Conservation (phyloP, 1,140 invertebrate genomes). For the Ericerus pela region DNA sequence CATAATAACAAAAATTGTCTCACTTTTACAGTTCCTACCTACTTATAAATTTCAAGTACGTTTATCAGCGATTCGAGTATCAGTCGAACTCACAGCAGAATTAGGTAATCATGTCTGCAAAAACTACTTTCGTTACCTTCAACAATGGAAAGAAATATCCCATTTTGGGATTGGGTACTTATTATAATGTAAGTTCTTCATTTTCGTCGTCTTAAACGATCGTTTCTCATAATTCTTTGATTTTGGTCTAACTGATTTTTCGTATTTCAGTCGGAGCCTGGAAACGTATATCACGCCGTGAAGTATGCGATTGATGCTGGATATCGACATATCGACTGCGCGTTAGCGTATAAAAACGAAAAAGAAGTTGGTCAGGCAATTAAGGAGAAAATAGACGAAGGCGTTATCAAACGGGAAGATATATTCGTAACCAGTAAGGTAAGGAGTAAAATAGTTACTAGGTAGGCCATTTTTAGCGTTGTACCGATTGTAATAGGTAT, state of each 20-base stretch:
- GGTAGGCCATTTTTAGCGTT: not conserved
- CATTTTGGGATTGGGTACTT: constrained; percentile 19
- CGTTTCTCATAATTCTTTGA: too few species aligned
- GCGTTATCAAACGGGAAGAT: constrained; percentile 51
- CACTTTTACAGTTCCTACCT: too few species aligned
- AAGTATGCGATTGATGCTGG: constrained; percentile 49
- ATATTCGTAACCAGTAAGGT: constrained; percentile 50
- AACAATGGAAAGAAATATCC: constrained; percentile 19
- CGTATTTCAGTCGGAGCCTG: constrained; percentile 31
- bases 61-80: too few species aligned
- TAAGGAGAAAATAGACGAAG: constrained; percentile 51
- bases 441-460: constrained; percentile 22
- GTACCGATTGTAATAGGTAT: not conserved
- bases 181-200: too few species aligned
- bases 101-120: too few species aligned
- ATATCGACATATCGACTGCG: constrained; percentile 55
- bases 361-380: constrained; percentile 63
- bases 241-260: too few species aligned
- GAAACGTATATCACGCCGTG: constrained; percentile 42
- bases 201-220: too few species aligned
- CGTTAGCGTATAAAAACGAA: constrained; percentile 57
- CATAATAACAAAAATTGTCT: too few species aligned
- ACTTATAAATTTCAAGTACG: too few species aligned
- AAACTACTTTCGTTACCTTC: constrained; percentile 17
- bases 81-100: too few species aligned